Evolutionary conservation across 2,113 vertebrate genomes (phyloP).

Genomic region (Alces alces): DNA sequence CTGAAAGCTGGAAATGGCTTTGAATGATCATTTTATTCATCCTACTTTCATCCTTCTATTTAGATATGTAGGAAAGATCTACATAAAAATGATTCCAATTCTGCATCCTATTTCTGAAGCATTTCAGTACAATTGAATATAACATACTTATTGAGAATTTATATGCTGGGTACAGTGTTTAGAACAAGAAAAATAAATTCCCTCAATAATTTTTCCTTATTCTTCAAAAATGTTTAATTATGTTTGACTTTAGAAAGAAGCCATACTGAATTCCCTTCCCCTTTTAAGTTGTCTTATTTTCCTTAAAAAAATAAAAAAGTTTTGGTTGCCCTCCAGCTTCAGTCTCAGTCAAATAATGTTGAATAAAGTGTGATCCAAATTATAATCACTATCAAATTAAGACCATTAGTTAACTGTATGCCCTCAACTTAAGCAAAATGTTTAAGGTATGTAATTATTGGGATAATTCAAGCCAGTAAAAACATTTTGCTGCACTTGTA

Average conservation of each 20-base stretch:
- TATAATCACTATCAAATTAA: not conserved
- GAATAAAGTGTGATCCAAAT: slow-evolving; percentile 6
- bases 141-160: not conserved
- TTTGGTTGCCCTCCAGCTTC: not conserved
- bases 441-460: slow-evolving; percentile 17
- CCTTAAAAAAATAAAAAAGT: not conserved
- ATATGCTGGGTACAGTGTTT: not conserved
- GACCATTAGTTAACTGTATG: slow-evolving; percentile 5
- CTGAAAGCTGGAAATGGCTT: not conserved
- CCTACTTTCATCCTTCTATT: not conserved
- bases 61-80: not conserved
- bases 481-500: not conserved
- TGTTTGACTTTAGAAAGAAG: slow-evolving; percentile 22
- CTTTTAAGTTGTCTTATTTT: not conserved
- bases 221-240: not conserved
- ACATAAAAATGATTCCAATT: not conserved
- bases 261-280: not conserved
- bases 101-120: not conserved
- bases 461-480: not conserved
- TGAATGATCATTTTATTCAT: not conserved
- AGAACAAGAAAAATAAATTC: not conserved
- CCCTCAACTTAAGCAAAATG: not conserved
- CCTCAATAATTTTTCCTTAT: not conserved
- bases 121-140: not conserved
- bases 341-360: slow-evolving; percentile 1